Evolutionary conservation across 2,797 vertebrate genomes (phyloP), one percentile per base, ranked within the genome.

Genomic region (Alca torda): DNA sequence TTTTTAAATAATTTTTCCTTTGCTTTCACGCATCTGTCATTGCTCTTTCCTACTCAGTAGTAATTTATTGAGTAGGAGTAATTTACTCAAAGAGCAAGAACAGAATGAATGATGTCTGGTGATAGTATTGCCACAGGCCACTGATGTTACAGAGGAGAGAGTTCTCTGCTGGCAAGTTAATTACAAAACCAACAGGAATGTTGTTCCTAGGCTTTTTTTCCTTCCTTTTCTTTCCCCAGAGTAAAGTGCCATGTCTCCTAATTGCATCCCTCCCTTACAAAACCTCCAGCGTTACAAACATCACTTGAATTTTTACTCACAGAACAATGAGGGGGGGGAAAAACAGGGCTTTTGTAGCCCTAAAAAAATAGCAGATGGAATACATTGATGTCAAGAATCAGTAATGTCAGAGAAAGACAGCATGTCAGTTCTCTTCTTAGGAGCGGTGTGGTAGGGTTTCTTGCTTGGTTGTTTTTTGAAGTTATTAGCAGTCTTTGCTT

Each of bases 341-440:
- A 60, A 4, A 1, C 7, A 17, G 23, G 20, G 16, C 25, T 85
- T 90, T 64, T 64, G 13, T 56, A 28, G 30, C 56, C 72, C 17
- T 67, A 4, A 61, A 21, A 13, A 64, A 54, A 9, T 8, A 85
- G 63, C 0, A 2, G 10, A 24, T 37, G 37, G 46, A 77, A 37
- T 17, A 33, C 11, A 17, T 2, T 51, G 26, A 85, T 83, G 43
- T 63, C 63, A 68, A 10, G 63, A 51, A 69, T 76, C 5, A 65
- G 11, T 69, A 51, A 63, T 10, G 33, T 63, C 48, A 48, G 43
- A 53, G 57, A 82, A 90, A 68, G 48, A 46, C 8, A 69, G 13
- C 11, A 4, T 0, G 0, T 51, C n/a, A 43, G 14, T 4, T 16
- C 21, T 70, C 5, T 50, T 76, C 25, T 65, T 13, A 46, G 37